Evolutionary conservation across 2,888 invertebrate genomes (phyloP).

Genomic region (Cephus runcator): DNA sequence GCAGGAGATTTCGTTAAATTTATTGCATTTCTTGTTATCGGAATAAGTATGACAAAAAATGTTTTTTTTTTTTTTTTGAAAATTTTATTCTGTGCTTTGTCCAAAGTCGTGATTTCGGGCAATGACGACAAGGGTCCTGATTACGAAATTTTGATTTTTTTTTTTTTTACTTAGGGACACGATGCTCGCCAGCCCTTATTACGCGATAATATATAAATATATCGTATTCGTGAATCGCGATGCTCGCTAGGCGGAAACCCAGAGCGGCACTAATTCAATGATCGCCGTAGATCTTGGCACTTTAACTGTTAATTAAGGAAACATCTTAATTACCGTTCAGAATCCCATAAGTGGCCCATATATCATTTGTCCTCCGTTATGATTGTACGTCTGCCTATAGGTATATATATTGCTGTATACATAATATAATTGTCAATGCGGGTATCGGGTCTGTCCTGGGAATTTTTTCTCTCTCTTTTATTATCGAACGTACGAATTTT

Average conservation of each 20-base stretch:
- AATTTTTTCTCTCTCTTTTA: neutral
- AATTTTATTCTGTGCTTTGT: too few relatives aligned
- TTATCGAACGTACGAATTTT: slow-evolving; percentile 1
- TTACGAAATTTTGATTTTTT: neutral
- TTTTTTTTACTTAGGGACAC: neutral
- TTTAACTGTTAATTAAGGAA: slow-evolving; percentile 42
- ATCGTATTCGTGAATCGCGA: neutral
- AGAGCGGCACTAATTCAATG: slow-evolving; percentile 46
- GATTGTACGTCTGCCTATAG: neutral
- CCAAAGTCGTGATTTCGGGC: too few relatives aligned
- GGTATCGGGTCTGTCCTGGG: neutral
- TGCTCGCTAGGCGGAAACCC: slow-evolving; percentile 28
- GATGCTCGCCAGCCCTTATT: neutral
- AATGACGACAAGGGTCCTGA: neutral
- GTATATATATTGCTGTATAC: neutral
- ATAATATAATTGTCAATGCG: neutral
- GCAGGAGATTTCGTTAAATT: too few relatives aligned
- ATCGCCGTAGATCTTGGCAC: slow-evolving; percentile 20
- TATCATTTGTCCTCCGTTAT: neutral
- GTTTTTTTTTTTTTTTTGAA: too few relatives aligned
- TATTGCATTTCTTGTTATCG: too few relatives aligned
- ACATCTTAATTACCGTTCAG: slow-evolving; percentile 49
- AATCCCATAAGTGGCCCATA: slow-evolving; percentile 41
- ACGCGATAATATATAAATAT: neutral
- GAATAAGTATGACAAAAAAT: too few relatives aligned